These are phyloP conservation scores for Meandrina meandrites DNA, from an alignment of 92 coral and sea anemone species.

Conservation along the genomic window DNA sequence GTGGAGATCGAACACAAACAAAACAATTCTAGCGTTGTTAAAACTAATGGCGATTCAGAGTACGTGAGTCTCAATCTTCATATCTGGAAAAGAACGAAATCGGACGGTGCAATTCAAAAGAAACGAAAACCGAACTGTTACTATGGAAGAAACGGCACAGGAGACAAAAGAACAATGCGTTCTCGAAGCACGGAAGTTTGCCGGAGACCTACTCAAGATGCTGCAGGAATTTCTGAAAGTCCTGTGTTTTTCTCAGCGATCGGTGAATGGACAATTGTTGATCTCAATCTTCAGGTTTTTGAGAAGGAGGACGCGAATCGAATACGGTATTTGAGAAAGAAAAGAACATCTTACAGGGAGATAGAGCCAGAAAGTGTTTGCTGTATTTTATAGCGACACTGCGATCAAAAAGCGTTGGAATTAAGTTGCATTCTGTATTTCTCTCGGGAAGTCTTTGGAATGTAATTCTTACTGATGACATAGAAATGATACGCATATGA, in stretches of 20 bases:
- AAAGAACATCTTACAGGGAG: conserved; percentile 25
- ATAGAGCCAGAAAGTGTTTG: conserved; percentile 31
- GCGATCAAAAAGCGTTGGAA: neutral
- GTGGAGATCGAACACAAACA: neutral
- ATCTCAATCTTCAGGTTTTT: conserved; percentile 19
- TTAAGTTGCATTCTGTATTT: neutral
- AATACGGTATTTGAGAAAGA: conserved; percentile 25
- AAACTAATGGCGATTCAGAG: neutral
- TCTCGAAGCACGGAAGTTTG: neutral
- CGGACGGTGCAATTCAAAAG: conserved; percentile 16
- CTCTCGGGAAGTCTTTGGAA: neutral
- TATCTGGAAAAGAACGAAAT: conserved; percentile 13
- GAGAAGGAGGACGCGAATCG: conserved; percentile 44
- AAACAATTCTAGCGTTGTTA: neutral
- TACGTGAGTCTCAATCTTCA: conserved; percentile 27
- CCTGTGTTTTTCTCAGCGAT: conserved; percentile 39
- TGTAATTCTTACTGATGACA: neutral
- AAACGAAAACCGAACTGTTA: conserved; percentile 24
- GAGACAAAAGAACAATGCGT: neutral
- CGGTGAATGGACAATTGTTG: conserved; percentile 46
- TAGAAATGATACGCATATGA: neutral
- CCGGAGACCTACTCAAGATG: neutral
- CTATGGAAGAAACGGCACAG: conserved; percentile 6
- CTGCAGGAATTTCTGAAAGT: conserved; percentile 33
- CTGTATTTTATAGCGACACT: conserved; percentile 9